A percentile compares a stretch with the other conserved stretches of the same genome.
Evolutionary conservation across 2,888 invertebrate genomes (phyloP).

Genomic region (Sabatieria punctata): DNA sequence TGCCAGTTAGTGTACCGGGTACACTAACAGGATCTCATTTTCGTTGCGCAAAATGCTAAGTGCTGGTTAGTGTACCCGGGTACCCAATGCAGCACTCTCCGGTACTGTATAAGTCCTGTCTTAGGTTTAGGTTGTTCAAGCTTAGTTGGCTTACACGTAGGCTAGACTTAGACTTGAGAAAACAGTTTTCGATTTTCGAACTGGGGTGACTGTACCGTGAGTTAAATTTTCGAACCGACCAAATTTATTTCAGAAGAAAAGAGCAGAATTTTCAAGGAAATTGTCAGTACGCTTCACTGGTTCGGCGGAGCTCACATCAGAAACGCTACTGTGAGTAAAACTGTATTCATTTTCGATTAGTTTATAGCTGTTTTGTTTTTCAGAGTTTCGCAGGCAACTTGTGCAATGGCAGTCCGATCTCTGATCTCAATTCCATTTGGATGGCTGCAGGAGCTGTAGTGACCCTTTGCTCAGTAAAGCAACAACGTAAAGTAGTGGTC

Average conservation of each 20-base stretch:
- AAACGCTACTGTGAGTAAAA: constrained; percentile 71
- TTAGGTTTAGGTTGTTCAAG: too few relatives aligned
- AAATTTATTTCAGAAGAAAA: background rate
- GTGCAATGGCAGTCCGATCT: constrained; percentile 85
- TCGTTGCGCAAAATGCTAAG: too few relatives aligned
- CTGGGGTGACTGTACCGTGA: too few relatives aligned
- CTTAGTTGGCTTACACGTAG: too few relatives aligned
- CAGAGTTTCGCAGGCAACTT: constrained; percentile 75
- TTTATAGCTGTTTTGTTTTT: constrained; percentile 9
- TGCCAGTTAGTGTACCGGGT: too few relatives aligned
- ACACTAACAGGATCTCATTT: too few relatives aligned
- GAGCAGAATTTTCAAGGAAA: constrained; percentile 37
- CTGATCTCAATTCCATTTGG: constrained; percentile 79
- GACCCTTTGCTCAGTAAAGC: constrained; percentile 15
- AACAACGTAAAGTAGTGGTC: constrained; percentile 45
- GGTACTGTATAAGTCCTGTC: too few relatives aligned
- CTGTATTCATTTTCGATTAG: background rate
- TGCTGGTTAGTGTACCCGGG: too few relatives aligned
- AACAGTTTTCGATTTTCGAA: too few relatives aligned
- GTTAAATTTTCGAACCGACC: too few relatives aligned
- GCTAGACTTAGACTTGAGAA: too few relatives aligned
- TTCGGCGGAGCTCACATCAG: constrained; percentile 89
- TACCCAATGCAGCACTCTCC: too few relatives aligned
- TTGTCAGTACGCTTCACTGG: constrained; percentile 70
- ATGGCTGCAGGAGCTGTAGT: constrained; percentile 48